Conservation (phyloP, 2,888 invertebrate genomes). For the Tachina grossa region DNA sequence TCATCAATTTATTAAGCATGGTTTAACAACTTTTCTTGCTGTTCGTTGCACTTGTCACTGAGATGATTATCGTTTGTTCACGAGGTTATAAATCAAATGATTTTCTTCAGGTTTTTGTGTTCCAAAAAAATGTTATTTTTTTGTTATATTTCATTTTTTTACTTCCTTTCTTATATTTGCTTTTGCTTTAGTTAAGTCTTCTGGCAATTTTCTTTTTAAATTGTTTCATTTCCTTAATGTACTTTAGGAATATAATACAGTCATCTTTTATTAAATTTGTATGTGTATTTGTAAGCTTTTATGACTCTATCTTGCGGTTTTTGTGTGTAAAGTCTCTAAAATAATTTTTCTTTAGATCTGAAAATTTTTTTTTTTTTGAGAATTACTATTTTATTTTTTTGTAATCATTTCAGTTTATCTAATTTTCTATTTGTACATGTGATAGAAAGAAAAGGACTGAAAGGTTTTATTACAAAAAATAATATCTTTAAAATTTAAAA, state of each 20-base stretch:
- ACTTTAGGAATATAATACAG: slow-evolving; percentile 37
- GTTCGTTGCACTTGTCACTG: slow-evolving; percentile 28
- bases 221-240: slow-evolving; percentile 68
- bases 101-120: slow-evolving; percentile 39
- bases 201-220: slow-evolving; percentile 57
- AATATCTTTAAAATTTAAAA: too few species aligned
- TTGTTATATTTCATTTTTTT: slow-evolving; percentile 1
- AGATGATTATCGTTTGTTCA: slow-evolving; percentile 54
- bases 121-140: slow-evolving; percentile 10
- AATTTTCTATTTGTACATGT: slow-evolving; percentile 7
- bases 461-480: too few species aligned
- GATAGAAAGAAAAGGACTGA: too few species aligned
- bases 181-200: slow-evolving; percentile 35
- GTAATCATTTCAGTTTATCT: slow-evolving; percentile 1
- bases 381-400: too few species aligned
- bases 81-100: slow-evolving; percentile 61
- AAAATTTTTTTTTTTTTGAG: slow-evolving; percentile 5
- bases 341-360: slow-evolving; percentile 42
- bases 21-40: slow-evolving; percentile 19
- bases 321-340: slow-evolving; percentile 22
- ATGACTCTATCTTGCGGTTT: slow-evolving; percentile 1
- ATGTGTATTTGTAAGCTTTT: not conserved
- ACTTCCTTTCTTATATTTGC: not conserved
- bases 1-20: slow-evolving; percentile 10
- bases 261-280: slow-evolving; percentile 11